Conservation (phyloP, 2,888 invertebrate genomes). For the Acleris laterana region DNA sequence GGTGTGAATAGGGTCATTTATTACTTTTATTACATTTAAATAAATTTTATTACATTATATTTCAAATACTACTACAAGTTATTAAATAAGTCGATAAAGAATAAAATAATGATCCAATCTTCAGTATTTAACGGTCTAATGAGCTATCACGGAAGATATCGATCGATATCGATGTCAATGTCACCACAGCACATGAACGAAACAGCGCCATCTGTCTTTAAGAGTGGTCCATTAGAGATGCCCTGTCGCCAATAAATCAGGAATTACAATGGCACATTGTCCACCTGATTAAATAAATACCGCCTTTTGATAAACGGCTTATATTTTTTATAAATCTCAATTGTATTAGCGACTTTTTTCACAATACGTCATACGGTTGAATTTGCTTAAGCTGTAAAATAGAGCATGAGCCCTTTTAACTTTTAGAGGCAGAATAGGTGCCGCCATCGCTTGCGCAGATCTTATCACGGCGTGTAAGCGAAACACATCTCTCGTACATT, state of each 20-base stretch:
- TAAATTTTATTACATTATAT: background rate
- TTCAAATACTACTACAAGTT: background rate
- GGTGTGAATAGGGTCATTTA: slow-evolving; percentile 7
- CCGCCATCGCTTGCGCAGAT: slow-evolving; percentile 71
- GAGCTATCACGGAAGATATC: background rate
- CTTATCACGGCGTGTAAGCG: slow-evolving; percentile 59
- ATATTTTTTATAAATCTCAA: too few relatives aligned
- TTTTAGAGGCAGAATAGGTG: slow-evolving; percentile 56
- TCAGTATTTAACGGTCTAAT: background rate
- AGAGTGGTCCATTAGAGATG: slow-evolving; percentile 66
- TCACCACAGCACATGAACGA: slow-evolving; percentile 21
- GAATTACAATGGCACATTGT: slow-evolving; percentile 82
- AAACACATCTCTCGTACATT: slow-evolving; percentile 53
- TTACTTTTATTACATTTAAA: slow-evolving; percentile 25
- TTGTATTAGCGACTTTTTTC: too few relatives aligned
- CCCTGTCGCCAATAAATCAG: slow-evolving; percentile 73
- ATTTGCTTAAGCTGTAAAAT: too few relatives aligned
- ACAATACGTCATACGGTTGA: too few relatives aligned
- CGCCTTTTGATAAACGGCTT: too few relatives aligned
- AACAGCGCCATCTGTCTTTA: slow-evolving; percentile 48
- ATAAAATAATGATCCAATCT: background rate
- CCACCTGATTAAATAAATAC: slow-evolving; percentile 79
- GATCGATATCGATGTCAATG: slow-evolving; percentile 7
- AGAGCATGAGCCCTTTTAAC: too few relatives aligned
- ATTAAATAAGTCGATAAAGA: background rate